A percentile compares a stretch with the other conserved stretches of the same genome.
Evolutionary conservation across 1,140 invertebrate species (phyloP).

Genomic region (Drosophila trapezifrons): DNA sequence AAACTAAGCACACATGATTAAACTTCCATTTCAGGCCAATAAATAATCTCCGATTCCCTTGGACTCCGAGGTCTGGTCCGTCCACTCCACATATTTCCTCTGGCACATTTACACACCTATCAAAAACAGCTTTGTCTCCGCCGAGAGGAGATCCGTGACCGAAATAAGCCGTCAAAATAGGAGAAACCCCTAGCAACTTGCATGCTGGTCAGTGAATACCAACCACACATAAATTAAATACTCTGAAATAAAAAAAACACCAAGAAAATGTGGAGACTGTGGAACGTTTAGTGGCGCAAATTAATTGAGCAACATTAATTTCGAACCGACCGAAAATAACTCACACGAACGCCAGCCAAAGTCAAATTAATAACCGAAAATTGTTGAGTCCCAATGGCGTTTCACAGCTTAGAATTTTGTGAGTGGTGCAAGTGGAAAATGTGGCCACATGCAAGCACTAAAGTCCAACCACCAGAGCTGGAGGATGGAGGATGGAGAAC

Average conservation of each 20-base stretch:
- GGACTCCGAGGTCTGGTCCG: conserved; percentile 20
- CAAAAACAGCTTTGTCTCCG: conserved; percentile 60
- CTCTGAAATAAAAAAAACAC: conserved; percentile 8
- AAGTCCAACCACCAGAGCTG: conserved; percentile 20
- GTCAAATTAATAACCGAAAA: conserved; percentile 76
- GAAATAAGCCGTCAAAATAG: conserved; percentile 68
- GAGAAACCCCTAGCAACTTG: conserved; percentile 46
- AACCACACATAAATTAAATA: conserved; percentile 64
- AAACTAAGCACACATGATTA: conserved; percentile 28
- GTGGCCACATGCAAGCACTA: conserved; percentile 16
- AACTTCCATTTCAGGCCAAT: conserved; percentile 2
- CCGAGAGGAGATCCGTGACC: conserved; percentile 44
- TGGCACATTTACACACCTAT: conserved; percentile 67
- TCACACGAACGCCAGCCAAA: conserved; percentile 55
- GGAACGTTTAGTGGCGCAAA: conserved; percentile 78
- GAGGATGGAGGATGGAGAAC: neutral
- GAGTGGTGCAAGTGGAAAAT: conserved; percentile 16
- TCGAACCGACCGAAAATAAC: conserved; percentile 40
- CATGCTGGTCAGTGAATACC: conserved; percentile 61
- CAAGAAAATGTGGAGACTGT: conserved; percentile 15
- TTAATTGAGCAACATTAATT: conserved; percentile 77
- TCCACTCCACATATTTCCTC: conserved; percentile 45
- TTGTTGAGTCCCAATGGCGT: conserved; percentile 43
- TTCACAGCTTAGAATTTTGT: conserved; percentile 55
- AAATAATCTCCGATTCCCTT: conserved; percentile 32